phyloP scores from a whole-genome alignment of 2,888 invertebrate species.

The Lypha dubia region DNA sequence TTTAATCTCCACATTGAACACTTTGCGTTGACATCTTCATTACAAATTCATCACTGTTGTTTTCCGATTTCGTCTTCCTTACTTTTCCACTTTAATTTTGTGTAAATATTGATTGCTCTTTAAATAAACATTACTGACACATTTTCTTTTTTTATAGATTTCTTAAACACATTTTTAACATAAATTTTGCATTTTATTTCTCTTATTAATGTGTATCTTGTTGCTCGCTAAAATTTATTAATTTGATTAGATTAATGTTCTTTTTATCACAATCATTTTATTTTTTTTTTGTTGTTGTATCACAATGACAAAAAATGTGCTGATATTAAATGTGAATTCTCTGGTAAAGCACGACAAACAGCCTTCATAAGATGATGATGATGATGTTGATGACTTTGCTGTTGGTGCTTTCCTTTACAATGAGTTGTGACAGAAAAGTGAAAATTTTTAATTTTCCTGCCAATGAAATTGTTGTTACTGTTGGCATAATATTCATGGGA shows the following conservation, averaged over 20 bases:
- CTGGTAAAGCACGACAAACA: background rate
- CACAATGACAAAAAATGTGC: background rate
- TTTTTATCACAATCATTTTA: conserved; percentile 9
- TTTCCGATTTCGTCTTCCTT: conserved; percentile 6
- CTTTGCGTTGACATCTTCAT: conserved; percentile 45
- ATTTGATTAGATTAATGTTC: conserved; percentile 36
- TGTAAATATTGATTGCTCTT: conserved; percentile 44
- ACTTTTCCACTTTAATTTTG: conserved; percentile 11
- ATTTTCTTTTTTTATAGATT: conserved; percentile 50
- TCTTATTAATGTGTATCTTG: background rate
- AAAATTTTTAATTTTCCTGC: background rate
- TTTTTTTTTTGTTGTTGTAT: no score
- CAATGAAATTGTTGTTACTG: background rate
- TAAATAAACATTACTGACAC: conserved; percentile 50
- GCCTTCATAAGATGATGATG: conserved; percentile 17
- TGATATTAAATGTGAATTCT: background rate
- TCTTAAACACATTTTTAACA: conserved; percentile 46
- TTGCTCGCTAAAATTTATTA: conserved; percentile 31
- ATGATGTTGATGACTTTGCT: conserved; percentile 16
- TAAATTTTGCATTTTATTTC: conserved; percentile 15
- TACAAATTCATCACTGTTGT: conserved; percentile 48
- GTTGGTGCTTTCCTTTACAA: conserved; percentile 7
- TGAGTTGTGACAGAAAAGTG: background rate
- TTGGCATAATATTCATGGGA: background rate
- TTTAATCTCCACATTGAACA: conserved; percentile 39